Evolutionary conservation across 2,797 vertebrate species (phyloP), one percentile per base, ranked within the genome.

Genomic region (Myoxocephalus aenaeus): DNA sequence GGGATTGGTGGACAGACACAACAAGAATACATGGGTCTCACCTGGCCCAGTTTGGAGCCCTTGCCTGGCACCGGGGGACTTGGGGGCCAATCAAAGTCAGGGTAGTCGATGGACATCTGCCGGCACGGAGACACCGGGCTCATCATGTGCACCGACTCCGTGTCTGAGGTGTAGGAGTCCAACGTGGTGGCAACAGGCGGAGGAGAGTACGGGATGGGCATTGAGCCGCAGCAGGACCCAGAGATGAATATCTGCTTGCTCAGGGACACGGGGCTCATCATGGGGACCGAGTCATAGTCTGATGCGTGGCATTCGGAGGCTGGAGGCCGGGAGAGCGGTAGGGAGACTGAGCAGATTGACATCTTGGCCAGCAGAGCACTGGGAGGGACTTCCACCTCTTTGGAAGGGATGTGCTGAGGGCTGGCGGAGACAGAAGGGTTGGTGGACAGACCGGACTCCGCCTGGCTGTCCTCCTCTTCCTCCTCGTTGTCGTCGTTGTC

Each of bases 401-500:
- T 96, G 0, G 92, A 86, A 50, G 96, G 93, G 38, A 96, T 85
- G 62, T 98, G 98, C 91, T 98, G 98, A 0, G 98, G 98, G 87
- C 97, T 99, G 82, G 98, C 97, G 0, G 97, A 96, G 64, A 98
- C 97, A 0, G 98, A 99, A 2, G 98, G 98, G 2, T 97, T 96
- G 9, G 97, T 96, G 7, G 98, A 99, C 5, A 98, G 92, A 38
- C 96, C 96, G 0, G 97, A 99, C 80, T 99, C 98, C 0, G 97
- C 96, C 92, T 98, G 98, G 90, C 98, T 99, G 89, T 99, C 98
- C 20, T 99, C 98, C 56, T 99, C 98, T 0, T 99, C 98, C 3
- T 99, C 98, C 29, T 99, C 98, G 1, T 98, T 97, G 0, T 97
- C 97, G 11, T 99, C 97, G 3, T 98, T 97, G 50, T 99, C 97